Evolutionary conservation across 2,797 vertebrate species (phyloP), one percentile per base, ranked within the genome.

Genomic region (Morelia viridis): DNA sequence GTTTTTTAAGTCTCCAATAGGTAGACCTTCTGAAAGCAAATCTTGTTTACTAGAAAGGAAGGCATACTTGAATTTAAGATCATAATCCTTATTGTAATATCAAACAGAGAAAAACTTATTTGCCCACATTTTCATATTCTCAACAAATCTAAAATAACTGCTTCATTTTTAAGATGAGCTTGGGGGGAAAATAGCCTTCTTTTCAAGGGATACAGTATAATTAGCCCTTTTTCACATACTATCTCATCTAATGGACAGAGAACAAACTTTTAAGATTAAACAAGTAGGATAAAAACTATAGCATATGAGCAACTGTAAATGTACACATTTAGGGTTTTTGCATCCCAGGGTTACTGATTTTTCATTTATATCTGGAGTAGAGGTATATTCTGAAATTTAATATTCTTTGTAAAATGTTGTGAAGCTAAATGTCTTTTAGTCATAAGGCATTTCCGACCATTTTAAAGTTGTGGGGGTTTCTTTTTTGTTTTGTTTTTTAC

Each of bases 291-390:
- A 60, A 91, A 50, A 93, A 22, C 35, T 57, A 87, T 10, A 92
- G 65, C 0, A 94, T 61, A 26, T 90, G 87, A 95, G 93, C 35
- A 86, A 90, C 22, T 5, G 31, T 9, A 28, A 95, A 93, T 41
- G 46, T 87, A 89, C 92, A 84, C 41, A 80, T 31, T 91, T 92
- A 92, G 91, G 8, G 12, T 11, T 8, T 84, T 35, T 86, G 5
- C 17, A 53, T 50, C n/a, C 26, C 15, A 22, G 28, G 35, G 1
- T 35, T 41, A 46, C 13, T 87, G 92, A 90, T 0, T 0, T n/a
- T 50, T 84, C 89, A 83, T 19, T 53, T 31, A 93, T 56, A 89
- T 17, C 28, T 91, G 64, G 94, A 94, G 28, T 6, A 71, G 0
- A 71, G 35, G 12, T 26, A 92, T 64, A 56, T 61, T 94, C 9